Percentiles rank a stretch among this genome's conserved stretches.
These are phyloP conservation scores for Acinonyx jubatus DNA, from an alignment of 2,113 vertebrate species.

Conservation along the genomic window DNA sequence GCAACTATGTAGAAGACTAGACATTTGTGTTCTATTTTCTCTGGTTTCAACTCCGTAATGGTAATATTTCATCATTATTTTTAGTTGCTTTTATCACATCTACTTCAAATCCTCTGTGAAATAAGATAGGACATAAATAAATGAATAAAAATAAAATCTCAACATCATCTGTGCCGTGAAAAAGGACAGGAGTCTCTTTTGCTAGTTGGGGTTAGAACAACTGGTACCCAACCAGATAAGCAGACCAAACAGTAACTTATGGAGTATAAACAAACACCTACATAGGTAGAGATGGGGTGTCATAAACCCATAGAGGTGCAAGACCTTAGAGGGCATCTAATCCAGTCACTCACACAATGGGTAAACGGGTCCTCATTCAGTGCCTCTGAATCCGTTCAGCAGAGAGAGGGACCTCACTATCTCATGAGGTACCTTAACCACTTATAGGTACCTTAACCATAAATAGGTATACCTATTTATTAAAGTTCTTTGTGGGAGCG, in stretches of 20 bases:
- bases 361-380: not conserved
- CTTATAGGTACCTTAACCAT: not conserved
- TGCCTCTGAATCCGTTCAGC: not conserved
- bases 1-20: not conserved
- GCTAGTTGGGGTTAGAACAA: slow-evolving; percentile 8
- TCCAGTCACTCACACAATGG: not conserved
- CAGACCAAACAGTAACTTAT: not conserved
- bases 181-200: not conserved
- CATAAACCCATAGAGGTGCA: not conserved
- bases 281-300: not conserved
- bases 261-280: not conserved
- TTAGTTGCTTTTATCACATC: not conserved
- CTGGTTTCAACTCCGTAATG: not conserved
- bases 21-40: not conserved
- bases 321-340: not conserved
- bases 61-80: not conserved
- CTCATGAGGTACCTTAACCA: not conserved
- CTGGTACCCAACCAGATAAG: not conserved
- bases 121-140: slow-evolving; percentile 11
- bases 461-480: not conserved
- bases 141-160: slow-evolving; percentile 20
- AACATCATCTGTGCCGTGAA: slow-evolving; percentile 1
- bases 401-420: not conserved
- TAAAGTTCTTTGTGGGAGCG: not conserved
- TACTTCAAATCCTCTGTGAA: slow-evolving; percentile 29